Percentiles rank a stretch among this genome's conserved stretches.
phyloP scores from a whole-genome alignment of 2,113 vertebrate species.

The Speoplatyrhinus poulsoni region DNA sequence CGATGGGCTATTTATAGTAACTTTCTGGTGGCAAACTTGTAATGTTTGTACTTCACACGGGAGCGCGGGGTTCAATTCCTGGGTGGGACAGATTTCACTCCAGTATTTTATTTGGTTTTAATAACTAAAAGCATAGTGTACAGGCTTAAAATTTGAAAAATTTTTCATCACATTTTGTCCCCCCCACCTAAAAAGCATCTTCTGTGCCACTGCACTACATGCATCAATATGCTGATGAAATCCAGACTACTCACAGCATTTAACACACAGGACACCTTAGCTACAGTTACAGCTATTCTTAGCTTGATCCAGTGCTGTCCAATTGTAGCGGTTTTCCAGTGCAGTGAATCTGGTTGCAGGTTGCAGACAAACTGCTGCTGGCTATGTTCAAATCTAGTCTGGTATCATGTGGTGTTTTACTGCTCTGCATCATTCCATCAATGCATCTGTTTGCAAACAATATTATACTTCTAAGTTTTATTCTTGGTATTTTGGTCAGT shows the following conservation, averaged over 20 bases:
- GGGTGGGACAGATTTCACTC: too few species aligned
- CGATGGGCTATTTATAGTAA: too few species aligned
- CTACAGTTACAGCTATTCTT: slow-evolving; percentile 34
- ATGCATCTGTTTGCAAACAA: background rate
- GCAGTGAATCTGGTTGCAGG: slow-evolving; percentile 37
- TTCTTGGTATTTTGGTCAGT: background rate
- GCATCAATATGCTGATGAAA: slow-evolving; percentile 13
- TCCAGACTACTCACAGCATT: slow-evolving; percentile 5
- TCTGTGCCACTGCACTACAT: background rate
- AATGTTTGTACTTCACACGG: too few species aligned
- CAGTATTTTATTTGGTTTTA: too few species aligned
- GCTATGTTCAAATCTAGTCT: background rate
- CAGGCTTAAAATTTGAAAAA: too few species aligned
- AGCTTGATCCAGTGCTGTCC: slow-evolving; percentile 14
- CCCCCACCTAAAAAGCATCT: too few species aligned
- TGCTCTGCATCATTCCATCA: background rate
- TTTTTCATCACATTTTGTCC: too few species aligned
- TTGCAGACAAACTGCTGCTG: slow-evolving; percentile 25
- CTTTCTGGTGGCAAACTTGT: too few species aligned
- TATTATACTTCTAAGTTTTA: too few species aligned
- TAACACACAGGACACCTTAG: slow-evolving; percentile 2
- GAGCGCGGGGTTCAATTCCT: too few species aligned
- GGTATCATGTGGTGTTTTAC: slow-evolving; percentile 16
- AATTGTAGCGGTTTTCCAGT: slow-evolving; percentile 38
- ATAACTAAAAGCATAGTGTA: too few species aligned